A percentile compares a stretch with the other conserved stretches of the same genome.
These are phyloP conservation scores for Pipistrellus nathusii DNA, from an alignment of 2,797 vertebrate genomes.

Conservation along the genomic window DNA sequence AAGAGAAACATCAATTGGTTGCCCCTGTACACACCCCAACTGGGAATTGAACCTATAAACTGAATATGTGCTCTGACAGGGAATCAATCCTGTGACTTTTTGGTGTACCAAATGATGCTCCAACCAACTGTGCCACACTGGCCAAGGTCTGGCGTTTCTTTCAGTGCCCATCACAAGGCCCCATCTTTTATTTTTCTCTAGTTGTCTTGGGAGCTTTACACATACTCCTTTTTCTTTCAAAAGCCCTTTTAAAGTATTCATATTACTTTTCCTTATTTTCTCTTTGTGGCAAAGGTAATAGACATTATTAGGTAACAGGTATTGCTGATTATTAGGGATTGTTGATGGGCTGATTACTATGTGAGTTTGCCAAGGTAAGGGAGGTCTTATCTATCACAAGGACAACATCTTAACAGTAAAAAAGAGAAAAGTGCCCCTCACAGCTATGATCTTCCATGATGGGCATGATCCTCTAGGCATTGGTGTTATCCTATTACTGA, in stretches of 20 bases:
- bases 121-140: too few species aligned
- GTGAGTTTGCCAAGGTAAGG: not conserved
- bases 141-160: not conserved
- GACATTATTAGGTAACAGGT: not conserved
- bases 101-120: too few species aligned
- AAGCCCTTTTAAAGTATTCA: not conserved
- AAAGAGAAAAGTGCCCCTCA: not conserved
- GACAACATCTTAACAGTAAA: not conserved
- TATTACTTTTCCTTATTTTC: conserved; percentile 34
- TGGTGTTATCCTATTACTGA: not conserved
- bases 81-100: too few species aligned
- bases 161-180: not conserved
- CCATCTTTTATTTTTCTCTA: not conserved
- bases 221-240: not conserved
- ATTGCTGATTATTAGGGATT: not conserved
- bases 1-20: too few species aligned
- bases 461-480: not conserved
- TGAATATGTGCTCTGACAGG: too few species aligned
- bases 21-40: too few species aligned
- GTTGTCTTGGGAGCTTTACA: not conserved
- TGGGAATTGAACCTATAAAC: too few species aligned
- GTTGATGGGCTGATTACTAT: not conserved
- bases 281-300: not conserved
- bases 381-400: not conserved
- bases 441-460: not conserved